Percentiles rank a stretch among this genome's conserved stretches.
Evolutionary conservation across 1,140 invertebrate genomes (phyloP).

Genomic region (Orussus abietinus): DNA sequence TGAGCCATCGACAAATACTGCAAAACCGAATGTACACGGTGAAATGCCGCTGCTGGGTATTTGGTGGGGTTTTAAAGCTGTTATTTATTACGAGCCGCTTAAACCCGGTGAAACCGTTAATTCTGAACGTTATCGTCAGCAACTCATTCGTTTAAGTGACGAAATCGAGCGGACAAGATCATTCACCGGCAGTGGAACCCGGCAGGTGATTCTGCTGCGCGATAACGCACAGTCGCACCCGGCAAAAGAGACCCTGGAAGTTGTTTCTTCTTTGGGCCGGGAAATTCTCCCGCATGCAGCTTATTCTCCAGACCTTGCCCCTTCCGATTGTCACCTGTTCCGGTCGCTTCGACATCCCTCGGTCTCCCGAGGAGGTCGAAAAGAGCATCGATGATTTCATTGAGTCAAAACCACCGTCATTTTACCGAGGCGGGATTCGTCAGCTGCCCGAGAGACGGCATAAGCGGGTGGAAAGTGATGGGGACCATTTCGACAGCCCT

Average conservation of each 20-base stretch:
- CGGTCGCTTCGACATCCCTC: slow-evolving; percentile 1
- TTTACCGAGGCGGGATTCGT: not conserved
- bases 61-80: slow-evolving; percentile 20
- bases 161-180: slow-evolving; percentile 1
- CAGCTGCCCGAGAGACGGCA: not conserved
- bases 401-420: not conserved
- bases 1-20: slow-evolving; percentile 15
- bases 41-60: slow-evolving; percentile 16
- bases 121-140: slow-evolving; percentile 16
- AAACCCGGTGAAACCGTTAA: too few species aligned
- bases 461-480: not conserved
- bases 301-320: too few species aligned
- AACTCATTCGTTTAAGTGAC: too few species aligned
- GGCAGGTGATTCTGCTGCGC: not conserved
- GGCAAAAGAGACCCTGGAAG: not conserved
- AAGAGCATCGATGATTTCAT: slow-evolving; percentile 4
- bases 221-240: not conserved
- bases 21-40: slow-evolving; percentile 15
- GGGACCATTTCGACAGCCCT: not conserved
- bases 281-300: too few species aligned
- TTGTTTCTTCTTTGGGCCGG: too few species aligned
- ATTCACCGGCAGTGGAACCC: not conserved
- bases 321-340: slow-evolving; percentile 2
- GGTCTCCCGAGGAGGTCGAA: not conserved
- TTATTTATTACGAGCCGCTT: slow-evolving; percentile 23